These are phyloP conservation scores for Unio pictorum DNA, from an alignment of 2,888 invertebrate species.

Conservation along the genomic window DNA sequence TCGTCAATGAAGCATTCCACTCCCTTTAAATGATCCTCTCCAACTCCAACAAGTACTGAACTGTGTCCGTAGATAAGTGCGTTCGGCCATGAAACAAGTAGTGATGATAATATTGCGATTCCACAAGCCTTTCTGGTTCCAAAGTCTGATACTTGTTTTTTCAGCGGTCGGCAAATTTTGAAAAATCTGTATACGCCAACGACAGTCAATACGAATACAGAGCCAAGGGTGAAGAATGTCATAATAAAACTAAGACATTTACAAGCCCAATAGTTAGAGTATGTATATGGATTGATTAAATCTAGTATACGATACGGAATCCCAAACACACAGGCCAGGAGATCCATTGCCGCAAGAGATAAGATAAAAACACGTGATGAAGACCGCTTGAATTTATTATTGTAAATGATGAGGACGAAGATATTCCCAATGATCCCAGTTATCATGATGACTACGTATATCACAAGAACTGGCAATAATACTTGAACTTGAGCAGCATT, in stretches of 20 bases:
- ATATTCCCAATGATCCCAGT: too few relatives aligned
- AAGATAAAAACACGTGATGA: too few relatives aligned
- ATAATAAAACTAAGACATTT: constrained; percentile 28
- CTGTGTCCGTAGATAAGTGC: constrained; percentile 46
- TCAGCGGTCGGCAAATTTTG: constrained; percentile 50
- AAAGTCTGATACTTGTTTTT: constrained; percentile 37
- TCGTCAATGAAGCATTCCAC: constrained; percentile 49
- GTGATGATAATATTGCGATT: constrained; percentile 23
- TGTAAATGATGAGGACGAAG: too few relatives aligned
- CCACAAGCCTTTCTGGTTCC: constrained; percentile 36
- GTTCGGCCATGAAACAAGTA: constrained; percentile 40
- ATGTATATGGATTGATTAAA: constrained; percentile 17
- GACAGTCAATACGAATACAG: constrained; percentile 30
- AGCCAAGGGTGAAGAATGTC: constrained; percentile 19
- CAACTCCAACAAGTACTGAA: constrained; percentile 31
- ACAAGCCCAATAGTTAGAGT: constrained; percentile 13
- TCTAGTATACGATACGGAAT: too few relatives aligned
- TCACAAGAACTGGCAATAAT: too few relatives aligned
- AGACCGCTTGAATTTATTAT: too few relatives aligned
- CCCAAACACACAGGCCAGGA: too few relatives aligned
- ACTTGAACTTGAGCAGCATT: too few relatives aligned
- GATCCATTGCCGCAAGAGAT: too few relatives aligned
- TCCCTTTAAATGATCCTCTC: constrained; percentile 21
- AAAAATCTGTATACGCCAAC: constrained; percentile 40
- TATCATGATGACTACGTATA: too few relatives aligned